Conservation (phyloP, 2,113 vertebrate species). For the Sarotherodon lohbergeri region DNA sequence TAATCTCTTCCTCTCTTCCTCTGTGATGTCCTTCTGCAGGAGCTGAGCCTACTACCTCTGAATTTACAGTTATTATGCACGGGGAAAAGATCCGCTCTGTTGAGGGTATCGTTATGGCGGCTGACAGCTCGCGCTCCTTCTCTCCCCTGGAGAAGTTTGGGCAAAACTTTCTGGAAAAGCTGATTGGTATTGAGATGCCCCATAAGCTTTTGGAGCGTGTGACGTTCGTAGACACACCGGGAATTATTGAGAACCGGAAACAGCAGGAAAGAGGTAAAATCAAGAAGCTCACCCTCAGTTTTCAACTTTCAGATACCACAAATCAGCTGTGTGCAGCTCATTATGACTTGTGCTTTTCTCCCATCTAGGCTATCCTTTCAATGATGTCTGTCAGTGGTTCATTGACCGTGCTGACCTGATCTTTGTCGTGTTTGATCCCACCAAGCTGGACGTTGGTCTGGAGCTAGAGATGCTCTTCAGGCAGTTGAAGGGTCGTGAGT, state of each 20-base stretch:
- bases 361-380: slow-evolving; percentile 90
- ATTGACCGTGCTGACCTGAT: slow-evolving; percentile 97
- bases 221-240: slow-evolving; percentile 93
- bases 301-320: neutral
- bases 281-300: neutral
- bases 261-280: slow-evolving; percentile 95
- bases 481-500: slow-evolving; percentile 94
- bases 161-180: slow-evolving; percentile 96
- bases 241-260: slow-evolving; percentile 98
- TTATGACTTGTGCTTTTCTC: neutral
- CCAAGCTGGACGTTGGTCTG: slow-evolving; percentile 93
- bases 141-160: slow-evolving; percentile 97
- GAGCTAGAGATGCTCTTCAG: slow-evolving; percentile 96
- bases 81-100: slow-evolving; percentile 95
- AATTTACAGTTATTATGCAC: slow-evolving; percentile 97
- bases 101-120: slow-evolving; percentile 97
- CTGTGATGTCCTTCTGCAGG: slow-evolving; percentile 66
- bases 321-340: neutral
- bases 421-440: slow-evolving; percentile 96
- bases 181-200: slow-evolving; percentile 95
- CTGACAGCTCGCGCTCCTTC: slow-evolving; percentile 92
- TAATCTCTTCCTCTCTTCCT: neutral
- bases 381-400: slow-evolving; percentile 99
- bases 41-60: slow-evolving; percentile 95
- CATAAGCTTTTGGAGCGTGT: slow-evolving; percentile 95